Base-by-base conservation (phyloP, 2,797 vertebrate genomes). In the Phrynocephalus forsythii region DNA sequence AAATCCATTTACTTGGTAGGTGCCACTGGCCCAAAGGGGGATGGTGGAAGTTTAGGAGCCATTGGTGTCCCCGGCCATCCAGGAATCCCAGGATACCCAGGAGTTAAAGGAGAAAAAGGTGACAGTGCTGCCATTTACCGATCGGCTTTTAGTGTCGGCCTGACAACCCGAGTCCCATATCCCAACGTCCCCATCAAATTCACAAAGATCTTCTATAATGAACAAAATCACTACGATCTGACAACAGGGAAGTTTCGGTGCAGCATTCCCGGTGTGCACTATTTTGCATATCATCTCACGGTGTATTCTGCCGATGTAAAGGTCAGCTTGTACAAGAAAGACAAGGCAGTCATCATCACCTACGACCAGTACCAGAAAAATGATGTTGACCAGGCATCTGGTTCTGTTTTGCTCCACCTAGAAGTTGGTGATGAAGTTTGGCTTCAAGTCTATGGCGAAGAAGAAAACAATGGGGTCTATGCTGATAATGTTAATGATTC, bases 121-220 rank as follows among this genome's bases (percentile, higher is more conserved):
- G 97, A 96, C 88, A 91, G 88, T 30, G 94, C 95, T 18, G 96
- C 95, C 2, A 52, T 94, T 18, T 93, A 97, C 60, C 97, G 95
- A 69, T 98, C 97, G 0, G 97, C 97, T 16, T 98, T 98, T 95
- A 98, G 97, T 0, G 96, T 97, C 44, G 98, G 97, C 44, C 87
- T 98, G 89, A 94, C 92, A 0, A 88, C 82, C 15, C 60, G 88
- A 16, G 91, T 89, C 30, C 94, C 95, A 0, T 82, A 94, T 7
- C 92, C 96, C 87, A 97, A 95, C 0, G 86, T 97, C 16, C 97
- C 97, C 80, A 98, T 98, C 90, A 96, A 93, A 89, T 98, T 98
- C 91, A 95, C 90, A 91, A 98, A 98, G 94, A 95, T 96, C 85
- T 98, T 97, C 95, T 98, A 97, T 94, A 98, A 98, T 0, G 96